Evolutionary conservation across 2,888 invertebrate species (phyloP), one percentile per base, ranked within the genome.

Genomic region (Habroteleia sp.): DNA sequence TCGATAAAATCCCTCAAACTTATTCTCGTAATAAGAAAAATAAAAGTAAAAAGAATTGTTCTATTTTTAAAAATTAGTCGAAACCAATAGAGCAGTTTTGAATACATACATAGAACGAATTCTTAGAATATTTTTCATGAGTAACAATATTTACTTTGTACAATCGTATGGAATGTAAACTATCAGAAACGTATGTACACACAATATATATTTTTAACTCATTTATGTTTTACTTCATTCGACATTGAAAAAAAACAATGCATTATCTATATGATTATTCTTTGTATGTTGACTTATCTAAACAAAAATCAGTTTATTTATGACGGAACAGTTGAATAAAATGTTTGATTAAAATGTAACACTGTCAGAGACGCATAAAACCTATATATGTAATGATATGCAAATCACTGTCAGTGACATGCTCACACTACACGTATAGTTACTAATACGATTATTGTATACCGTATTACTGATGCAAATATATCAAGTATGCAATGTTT

Each of bases 401-500:
- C 73, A 79, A 62, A 80, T 81, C 60, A 79, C 74, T 82, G 81
- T 76, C 80, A 79, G 77, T 81, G 77, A 83, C 82, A 84, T 82
- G 85, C 85, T 86, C 83, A 85, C 81, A 81, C 82, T 79, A 83
- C 80, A 84, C 80, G 82, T 82, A 83, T 83, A 85, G 84, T 85
- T 85, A 85, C 82, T 85, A 84, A 84, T 83, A 85, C 69, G 71
- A 78, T 77, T 79, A 79, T 76, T 79, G 74, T 77, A 77, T 77
- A 72, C 68, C 71, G 65, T 80, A 77, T 74, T 74, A 83, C 78
- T 79, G 79, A 85, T 83, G 85, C 83, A 80, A 84, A 63, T 74
- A 80, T 85, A 84, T 84, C 81, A 81, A 84, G 80, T 84, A 84
- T 82, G 81, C 83, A 81, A 85, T 83, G 82, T 85, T 87, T 87